A percentile compares a stretch with the other conserved stretches of the same genome.
These are phyloP conservation scores for Brachylomia viminalis DNA, from an alignment of 2,888 invertebrate genomes.

Conservation along the genomic window DNA sequence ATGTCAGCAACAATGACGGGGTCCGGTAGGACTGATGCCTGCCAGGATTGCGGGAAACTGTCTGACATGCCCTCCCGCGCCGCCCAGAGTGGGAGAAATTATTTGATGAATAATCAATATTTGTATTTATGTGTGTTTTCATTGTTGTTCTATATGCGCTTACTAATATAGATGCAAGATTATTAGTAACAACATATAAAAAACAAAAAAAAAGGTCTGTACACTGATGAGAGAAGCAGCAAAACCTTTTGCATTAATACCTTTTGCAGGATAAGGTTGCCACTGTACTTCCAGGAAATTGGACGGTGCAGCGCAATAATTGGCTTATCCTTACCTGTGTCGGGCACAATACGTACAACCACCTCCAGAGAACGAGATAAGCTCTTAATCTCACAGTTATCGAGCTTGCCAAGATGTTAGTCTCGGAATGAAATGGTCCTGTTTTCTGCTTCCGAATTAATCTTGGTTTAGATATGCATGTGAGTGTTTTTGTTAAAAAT, in stretches of 20 bases:
- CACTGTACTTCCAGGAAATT: constrained; percentile 59
- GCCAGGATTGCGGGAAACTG: too few relatives aligned
- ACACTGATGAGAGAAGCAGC: too few relatives aligned
- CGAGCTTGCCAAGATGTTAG: constrained; percentile 58
- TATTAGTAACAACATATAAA: not conserved
- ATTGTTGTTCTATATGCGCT: not conserved
- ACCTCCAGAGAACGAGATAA: constrained; percentile 27
- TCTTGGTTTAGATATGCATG: constrained; percentile 3
- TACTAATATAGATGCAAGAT: not conserved
- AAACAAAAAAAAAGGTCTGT: too few relatives aligned
- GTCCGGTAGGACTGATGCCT: too few relatives aligned
- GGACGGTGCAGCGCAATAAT: constrained; percentile 54
- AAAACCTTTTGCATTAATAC: constrained; percentile 24
- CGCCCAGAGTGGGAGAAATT: too few relatives aligned
- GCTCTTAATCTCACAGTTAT: constrained; percentile 56
- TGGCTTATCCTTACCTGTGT: constrained; percentile 62
- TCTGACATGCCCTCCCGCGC: too few relatives aligned
- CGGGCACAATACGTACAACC: constrained; percentile 46
- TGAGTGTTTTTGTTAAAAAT: not conserved
- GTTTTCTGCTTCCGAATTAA: constrained; percentile 21
- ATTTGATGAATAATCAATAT: too few relatives aligned
- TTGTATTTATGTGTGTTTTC: not conserved
- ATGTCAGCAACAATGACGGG: too few relatives aligned
- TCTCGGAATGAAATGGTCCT: constrained; percentile 17
- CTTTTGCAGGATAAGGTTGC: constrained; percentile 26